Evolutionary conservation across 1,140 invertebrate genomes (phyloP).

Genomic region (Drosophila leontia): DNA sequence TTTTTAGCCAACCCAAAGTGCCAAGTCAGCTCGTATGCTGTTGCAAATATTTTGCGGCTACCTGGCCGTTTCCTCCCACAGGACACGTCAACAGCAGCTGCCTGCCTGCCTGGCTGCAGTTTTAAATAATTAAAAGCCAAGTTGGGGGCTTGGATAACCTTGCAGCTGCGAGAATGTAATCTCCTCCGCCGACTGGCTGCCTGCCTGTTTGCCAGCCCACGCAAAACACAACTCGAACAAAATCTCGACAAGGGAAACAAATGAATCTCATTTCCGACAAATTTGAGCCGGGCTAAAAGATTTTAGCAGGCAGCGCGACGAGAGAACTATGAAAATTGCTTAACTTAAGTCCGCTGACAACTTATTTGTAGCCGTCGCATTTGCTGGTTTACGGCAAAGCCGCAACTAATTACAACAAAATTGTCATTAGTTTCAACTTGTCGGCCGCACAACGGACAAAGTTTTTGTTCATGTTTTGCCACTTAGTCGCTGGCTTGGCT

Average conservation of each 20-base stretch:
- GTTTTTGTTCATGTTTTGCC: constrained; percentile 81
- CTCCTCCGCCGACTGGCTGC: constrained; percentile 8
- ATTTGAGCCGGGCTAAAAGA: constrained; percentile 70
- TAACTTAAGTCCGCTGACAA: constrained; percentile 79
- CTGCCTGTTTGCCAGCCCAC: constrained; percentile 15
- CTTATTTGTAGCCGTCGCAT: constrained; percentile 72
- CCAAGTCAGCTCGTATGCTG: constrained; percentile 50
- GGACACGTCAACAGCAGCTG: constrained; percentile 64
- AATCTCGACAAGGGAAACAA: constrained; percentile 66
- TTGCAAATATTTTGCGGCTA: constrained; percentile 59
- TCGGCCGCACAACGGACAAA: constrained; percentile 76
- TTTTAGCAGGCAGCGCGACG: constrained; percentile 49
- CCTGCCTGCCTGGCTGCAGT: constrained; percentile 52
- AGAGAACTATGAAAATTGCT: constrained; percentile 80
- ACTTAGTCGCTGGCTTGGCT: constrained; percentile 60
- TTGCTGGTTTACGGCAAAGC: constrained; percentile 66
- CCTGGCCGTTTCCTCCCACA: constrained; percentile 9
- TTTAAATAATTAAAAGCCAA: constrained; percentile 77
- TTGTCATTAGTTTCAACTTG: constrained; percentile 83
- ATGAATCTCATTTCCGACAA: constrained; percentile 81
- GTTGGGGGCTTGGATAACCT: constrained; percentile 20
- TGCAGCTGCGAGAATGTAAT: constrained; percentile 26
- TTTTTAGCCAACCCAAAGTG: constrained; percentile 46
- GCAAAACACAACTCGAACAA: constrained; percentile 7
- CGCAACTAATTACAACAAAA: constrained; percentile 82